These are phyloP conservation scores for Leptocoma aspasia DNA, from an alignment of 2,113 vertebrate species.

Conservation along the genomic window DNA sequence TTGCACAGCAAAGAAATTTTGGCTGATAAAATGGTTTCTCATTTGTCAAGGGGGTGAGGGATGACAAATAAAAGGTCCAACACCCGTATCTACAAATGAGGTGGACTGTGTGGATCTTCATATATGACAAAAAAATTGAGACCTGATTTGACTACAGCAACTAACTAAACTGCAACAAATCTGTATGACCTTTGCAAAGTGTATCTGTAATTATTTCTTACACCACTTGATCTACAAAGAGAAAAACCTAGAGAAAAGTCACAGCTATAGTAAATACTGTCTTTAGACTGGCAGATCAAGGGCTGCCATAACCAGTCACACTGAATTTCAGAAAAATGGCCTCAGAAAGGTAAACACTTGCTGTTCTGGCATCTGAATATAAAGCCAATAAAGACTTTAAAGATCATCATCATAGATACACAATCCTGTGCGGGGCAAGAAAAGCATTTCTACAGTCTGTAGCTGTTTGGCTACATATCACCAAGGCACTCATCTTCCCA, in stretches of 20 bases:
- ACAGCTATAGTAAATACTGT: not conserved
- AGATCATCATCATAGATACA: not conserved
- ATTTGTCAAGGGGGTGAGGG: not conserved
- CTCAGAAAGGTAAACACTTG: not conserved
- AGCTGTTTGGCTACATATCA: not conserved
- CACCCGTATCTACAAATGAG: rapidly evolving
- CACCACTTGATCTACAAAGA: not conserved
- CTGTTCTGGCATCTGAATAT: not conserved
- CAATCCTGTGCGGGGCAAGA: not conserved
- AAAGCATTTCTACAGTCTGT: not conserved
- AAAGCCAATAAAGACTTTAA: not conserved
- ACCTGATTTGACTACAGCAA: not conserved
- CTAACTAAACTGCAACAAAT: not conserved
- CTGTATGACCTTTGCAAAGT: not conserved
- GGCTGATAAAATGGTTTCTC: not conserved
- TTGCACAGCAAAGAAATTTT: not conserved
- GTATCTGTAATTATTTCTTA: not conserved
- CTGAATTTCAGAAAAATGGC: not conserved
- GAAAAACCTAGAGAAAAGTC: not conserved
- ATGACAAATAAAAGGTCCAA: not conserved
- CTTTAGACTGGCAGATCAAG: not conserved
- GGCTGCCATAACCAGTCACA: not conserved
- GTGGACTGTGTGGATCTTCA: not conserved
- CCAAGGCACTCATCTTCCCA: not conserved
- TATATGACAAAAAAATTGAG: not conserved